Conservation (phyloP, 2,113 vertebrate species). For the Lasiurus borealis region DNA sequence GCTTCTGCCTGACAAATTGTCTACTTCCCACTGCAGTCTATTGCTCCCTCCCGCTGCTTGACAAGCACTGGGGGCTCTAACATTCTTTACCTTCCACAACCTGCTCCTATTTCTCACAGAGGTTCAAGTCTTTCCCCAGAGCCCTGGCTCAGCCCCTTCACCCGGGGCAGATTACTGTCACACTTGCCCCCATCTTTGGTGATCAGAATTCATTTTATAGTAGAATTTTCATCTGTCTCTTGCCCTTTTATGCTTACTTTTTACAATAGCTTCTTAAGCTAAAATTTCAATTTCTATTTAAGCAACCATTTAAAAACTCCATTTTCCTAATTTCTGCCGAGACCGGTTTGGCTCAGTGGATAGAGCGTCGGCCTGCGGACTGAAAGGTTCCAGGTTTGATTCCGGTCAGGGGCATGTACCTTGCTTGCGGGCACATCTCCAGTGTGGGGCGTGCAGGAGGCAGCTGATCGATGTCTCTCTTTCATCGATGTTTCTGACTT, state of each 20-base stretch:
- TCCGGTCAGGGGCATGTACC: too few relatives aligned
- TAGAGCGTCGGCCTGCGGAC: too few relatives aligned
- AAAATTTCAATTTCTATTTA: background rate
- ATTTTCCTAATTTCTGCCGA: background rate
- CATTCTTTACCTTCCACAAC: background rate
- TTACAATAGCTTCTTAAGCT: background rate
- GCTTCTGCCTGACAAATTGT: background rate
- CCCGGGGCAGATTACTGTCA: background rate
- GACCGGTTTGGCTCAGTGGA: too few relatives aligned
- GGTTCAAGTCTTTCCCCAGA: background rate
- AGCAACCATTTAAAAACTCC: background rate
- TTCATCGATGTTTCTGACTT: too few relatives aligned
- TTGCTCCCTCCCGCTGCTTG: background rate
- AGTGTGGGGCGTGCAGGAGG: too few relatives aligned
- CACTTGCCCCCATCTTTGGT: background rate
- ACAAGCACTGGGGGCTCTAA: background rate
- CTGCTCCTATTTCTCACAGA: background rate
- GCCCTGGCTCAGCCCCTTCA: background rate
- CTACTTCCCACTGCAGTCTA: background rate
- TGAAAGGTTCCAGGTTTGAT: too few relatives aligned
- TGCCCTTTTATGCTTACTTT: background rate
- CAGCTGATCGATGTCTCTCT: too few relatives aligned
- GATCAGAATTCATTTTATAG: constrained; percentile 14
- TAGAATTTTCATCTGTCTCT: background rate
- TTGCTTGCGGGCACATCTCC: too few relatives aligned